phyloP scores from a whole-genome alignment of 2,113 vertebrate genomes.

The Hippoglossus stenolepis region DNA sequence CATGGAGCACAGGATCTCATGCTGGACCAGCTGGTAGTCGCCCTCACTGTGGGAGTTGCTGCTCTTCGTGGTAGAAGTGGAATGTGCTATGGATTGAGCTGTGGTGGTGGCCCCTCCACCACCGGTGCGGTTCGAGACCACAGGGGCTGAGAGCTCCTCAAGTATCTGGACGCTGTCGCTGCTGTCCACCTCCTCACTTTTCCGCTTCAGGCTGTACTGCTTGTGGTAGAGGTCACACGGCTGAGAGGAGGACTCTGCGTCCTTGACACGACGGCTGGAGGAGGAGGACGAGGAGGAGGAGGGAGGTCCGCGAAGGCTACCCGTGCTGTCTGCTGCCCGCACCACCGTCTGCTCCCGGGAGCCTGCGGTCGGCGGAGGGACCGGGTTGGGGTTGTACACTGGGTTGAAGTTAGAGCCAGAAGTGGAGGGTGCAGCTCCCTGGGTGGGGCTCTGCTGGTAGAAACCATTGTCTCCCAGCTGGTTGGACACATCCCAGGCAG shows the following conservation, averaged over 20 bases:
- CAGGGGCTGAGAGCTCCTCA: slow-evolving; percentile 97
- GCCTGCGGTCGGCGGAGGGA: slow-evolving; percentile 83
- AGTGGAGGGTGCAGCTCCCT: slow-evolving; percentile 80
- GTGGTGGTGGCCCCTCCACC: slow-evolving; percentile 89
- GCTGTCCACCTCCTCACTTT: slow-evolving; percentile 98
- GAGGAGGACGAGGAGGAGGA: slow-evolving; percentile 79
- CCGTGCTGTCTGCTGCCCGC: slow-evolving; percentile 95
- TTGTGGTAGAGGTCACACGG: slow-evolving; percentile 91
- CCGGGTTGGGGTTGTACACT: slow-evolving; percentile 87
- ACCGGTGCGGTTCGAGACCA: slow-evolving; percentile 92
- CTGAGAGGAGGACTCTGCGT: slow-evolving; percentile 81
- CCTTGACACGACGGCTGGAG: slow-evolving; percentile 87
- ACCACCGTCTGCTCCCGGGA: slow-evolving; percentile 93
- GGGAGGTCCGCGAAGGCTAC: slow-evolving; percentile 85
- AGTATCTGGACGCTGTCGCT: slow-evolving; percentile 98
- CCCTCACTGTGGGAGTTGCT: slow-evolving; percentile 96
- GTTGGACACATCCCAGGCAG: slow-evolving; percentile 91
- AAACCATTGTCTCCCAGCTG: slow-evolving; percentile 89
- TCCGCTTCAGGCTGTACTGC: slow-evolving; percentile 96
- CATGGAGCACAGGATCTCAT: slow-evolving; percentile 98
- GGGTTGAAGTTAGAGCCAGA: slow-evolving; percentile 87
- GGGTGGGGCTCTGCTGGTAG: slow-evolving; percentile 89
- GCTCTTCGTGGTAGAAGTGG: slow-evolving; percentile 94
- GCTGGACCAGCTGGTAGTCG: slow-evolving; percentile 98
- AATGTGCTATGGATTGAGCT: slow-evolving; percentile 84